These are phyloP conservation scores for Odontocerum albicorne DNA, from an alignment of 2,888 invertebrate species.

Conservation along the genomic window DNA sequence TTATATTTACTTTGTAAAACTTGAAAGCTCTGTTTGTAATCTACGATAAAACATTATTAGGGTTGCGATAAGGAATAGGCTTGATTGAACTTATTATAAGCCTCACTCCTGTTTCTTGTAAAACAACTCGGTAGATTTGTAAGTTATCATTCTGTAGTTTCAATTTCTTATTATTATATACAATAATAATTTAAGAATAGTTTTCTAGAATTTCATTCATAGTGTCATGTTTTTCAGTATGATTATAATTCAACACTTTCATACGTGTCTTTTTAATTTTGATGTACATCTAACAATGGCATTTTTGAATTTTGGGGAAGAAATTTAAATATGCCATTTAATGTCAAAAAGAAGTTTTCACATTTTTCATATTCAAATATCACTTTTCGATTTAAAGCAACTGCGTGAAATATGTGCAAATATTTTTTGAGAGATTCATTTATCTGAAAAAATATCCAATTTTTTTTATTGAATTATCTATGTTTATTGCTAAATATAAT, in stretches of 20 bases:
- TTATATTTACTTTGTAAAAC: constrained; percentile 31
- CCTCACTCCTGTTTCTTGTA: constrained; percentile 30
- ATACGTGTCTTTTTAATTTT: constrained; percentile 29
- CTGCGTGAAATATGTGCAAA: background rate
- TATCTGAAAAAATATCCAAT: background rate
- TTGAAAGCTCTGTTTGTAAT: constrained; percentile 32
- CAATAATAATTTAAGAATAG: constrained; percentile 27
- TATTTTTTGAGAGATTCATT: constrained; percentile 11
- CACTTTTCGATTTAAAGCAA: background rate
- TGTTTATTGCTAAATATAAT: constrained; percentile 39
- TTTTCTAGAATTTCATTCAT: constrained; percentile 28
- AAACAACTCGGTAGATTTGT: constrained; percentile 26
- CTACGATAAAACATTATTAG: constrained; percentile 32
- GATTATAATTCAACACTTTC: constrained; percentile 33
- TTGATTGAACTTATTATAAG: constrained; percentile 29
- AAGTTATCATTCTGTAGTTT: constrained; percentile 27
- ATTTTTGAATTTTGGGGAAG: constrained; percentile 57
- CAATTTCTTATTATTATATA: constrained; percentile 34
- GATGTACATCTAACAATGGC: constrained; percentile 42
- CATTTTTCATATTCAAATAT: background rate
- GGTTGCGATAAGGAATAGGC: constrained; percentile 31
- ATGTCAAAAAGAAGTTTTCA: background rate
- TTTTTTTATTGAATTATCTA: background rate
- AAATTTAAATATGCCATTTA: constrained; percentile 48
- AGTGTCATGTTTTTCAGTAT: constrained; percentile 25